These are phyloP conservation scores for Poecilia gillii DNA, from an alignment of 2,797 vertebrate genomes.

Conservation along the genomic window DNA sequence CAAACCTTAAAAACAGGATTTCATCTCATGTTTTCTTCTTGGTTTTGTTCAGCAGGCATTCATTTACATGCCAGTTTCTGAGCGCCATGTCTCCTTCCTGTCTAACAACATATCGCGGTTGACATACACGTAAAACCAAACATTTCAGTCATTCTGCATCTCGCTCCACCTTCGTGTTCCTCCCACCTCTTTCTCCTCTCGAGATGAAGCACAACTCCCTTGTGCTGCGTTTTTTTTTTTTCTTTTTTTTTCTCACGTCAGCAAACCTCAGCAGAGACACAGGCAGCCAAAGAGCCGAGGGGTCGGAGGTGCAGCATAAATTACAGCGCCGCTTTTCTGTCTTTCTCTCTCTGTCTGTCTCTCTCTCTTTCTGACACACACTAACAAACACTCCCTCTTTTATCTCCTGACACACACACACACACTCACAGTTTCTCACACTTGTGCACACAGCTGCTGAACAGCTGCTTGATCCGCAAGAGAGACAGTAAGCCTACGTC, in stretches of 20 bases:
- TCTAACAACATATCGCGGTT: slow-evolving; percentile 31
- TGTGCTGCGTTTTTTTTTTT: slow-evolving; percentile 24
- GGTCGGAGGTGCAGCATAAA: slow-evolving; percentile 71
- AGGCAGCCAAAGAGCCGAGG: slow-evolving; percentile 50
- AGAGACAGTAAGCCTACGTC: slow-evolving; percentile 54
- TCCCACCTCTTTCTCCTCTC: slow-evolving; percentile 43
- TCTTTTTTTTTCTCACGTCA: slow-evolving; percentile 50
- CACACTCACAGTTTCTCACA: slow-evolving; percentile 62
- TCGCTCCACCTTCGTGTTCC: slow-evolving; percentile 39
- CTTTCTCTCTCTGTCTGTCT: slow-evolving; percentile 27
- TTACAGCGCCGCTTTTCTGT: slow-evolving; percentile 57
- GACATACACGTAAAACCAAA: slow-evolving; percentile 39
- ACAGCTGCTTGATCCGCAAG: slow-evolving; percentile 70
- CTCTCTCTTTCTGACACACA: slow-evolving; percentile 30
- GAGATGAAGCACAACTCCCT: slow-evolving; percentile 34
- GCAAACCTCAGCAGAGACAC: slow-evolving; percentile 68
- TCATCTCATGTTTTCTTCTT: neutral
- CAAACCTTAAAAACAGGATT: slow-evolving; percentile 5
- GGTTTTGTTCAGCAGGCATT: slow-evolving; percentile 6
- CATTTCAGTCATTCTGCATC: slow-evolving; percentile 31
- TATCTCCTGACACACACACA: slow-evolving; percentile 39
- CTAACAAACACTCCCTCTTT: slow-evolving; percentile 32
- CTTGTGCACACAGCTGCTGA: slow-evolving; percentile 69
- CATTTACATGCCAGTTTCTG: slow-evolving; percentile 3
- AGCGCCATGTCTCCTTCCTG: slow-evolving; percentile 14